phyloP scores from a whole-genome alignment of 2,113 vertebrate genomes.

The Acinonyx jubatus region DNA sequence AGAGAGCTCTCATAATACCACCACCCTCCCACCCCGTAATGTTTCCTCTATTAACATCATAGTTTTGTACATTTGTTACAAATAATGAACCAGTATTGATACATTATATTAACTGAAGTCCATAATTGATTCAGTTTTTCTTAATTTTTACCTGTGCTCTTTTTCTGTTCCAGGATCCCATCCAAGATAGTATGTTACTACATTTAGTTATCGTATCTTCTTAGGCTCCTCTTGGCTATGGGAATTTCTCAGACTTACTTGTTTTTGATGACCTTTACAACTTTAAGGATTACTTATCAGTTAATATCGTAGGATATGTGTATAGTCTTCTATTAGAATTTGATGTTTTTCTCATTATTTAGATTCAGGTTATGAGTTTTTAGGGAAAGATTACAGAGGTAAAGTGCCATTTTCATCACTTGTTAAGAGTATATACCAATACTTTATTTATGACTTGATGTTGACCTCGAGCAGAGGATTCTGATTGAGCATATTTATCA shows the following conservation, averaged over 20 bases:
- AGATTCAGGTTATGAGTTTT: not conserved
- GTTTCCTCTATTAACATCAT: not conserved
- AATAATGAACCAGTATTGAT: not conserved
- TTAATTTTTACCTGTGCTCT: not conserved
- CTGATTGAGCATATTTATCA: not conserved
- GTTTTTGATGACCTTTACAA: not conserved
- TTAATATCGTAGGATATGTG: not conserved
- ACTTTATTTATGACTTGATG: not conserved
- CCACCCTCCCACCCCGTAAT: not conserved
- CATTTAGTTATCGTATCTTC: not conserved
- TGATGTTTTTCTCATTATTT: not conserved
- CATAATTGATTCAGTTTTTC: not conserved
- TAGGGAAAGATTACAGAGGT: not conserved
- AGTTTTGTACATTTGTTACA: not conserved
- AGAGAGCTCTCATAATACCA: not conserved
- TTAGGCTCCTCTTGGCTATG: not conserved
- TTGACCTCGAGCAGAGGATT: not conserved
- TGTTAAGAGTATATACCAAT: not conserved
- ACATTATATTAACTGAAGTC: not conserved
- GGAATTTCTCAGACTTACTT: not conserved
- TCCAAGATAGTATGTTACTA: not conserved
- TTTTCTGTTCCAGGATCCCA: not conserved
- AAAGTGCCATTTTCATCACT: not conserved
- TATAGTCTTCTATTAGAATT: not conserved
- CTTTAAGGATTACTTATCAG: not conserved